A percentile compares a stretch with the other conserved stretches of the same genome.
Evolutionary conservation across 2,797 vertebrate genomes (phyloP).

Genomic region (Vireo griseus): DNA sequence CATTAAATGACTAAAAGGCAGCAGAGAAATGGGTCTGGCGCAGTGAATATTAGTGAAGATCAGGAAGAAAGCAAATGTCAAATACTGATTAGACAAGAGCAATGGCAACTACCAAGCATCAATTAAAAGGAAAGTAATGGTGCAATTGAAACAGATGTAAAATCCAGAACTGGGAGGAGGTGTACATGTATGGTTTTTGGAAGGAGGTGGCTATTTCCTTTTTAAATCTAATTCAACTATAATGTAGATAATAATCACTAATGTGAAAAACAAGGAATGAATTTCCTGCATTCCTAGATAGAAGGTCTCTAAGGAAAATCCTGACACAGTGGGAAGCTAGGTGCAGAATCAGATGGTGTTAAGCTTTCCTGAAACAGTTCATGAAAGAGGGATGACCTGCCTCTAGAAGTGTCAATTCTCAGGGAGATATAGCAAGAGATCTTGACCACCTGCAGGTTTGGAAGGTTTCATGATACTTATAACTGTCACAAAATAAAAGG

Average conservation of each 20-base stretch:
- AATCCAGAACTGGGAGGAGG: background rate
- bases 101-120: background rate
- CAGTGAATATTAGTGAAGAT: background rate
- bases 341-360: background rate
- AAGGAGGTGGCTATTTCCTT: background rate
- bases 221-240: background rate
- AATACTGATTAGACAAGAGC: background rate
- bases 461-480: background rate
- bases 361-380: background rate
- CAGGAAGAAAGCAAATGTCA: background rate
- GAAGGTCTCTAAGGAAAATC: background rate
- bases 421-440: background rate
- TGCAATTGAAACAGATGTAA: background rate
- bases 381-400: background rate
- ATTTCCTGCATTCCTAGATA: background rate
- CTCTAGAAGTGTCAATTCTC: background rate
- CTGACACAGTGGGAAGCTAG: background rate
- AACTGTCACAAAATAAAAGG: background rate
- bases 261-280: background rate
- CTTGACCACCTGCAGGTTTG: background rate
- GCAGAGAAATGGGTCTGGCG: background rate
- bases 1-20: background rate
- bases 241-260: background rate
- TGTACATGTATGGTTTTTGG: background rate
- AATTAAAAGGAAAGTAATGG: background rate